Evolutionary conservation across 1,140 invertebrate species (phyloP).

Genomic region (Scaptomyza graminum): DNA sequence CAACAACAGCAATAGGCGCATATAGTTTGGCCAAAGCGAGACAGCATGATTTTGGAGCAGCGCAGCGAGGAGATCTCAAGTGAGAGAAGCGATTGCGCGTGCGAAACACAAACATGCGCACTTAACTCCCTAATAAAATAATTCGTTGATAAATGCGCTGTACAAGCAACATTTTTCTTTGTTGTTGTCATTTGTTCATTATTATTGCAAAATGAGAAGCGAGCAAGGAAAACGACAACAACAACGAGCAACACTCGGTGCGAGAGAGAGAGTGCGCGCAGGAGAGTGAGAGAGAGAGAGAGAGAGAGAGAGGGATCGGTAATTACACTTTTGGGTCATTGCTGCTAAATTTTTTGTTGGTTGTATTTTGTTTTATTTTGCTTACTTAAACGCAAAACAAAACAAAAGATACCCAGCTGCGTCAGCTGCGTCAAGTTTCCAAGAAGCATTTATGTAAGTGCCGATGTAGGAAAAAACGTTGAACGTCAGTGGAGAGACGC

Average conservation of each 20-base stretch:
- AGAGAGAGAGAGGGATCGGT: slow-evolving; percentile 1
- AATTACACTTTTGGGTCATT: slow-evolving; percentile 46
- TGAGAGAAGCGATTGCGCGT: slow-evolving; percentile 53
- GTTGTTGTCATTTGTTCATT: slow-evolving; percentile 42
- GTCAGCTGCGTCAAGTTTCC: slow-evolving; percentile 29
- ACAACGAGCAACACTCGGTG: not conserved
- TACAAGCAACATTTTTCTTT: slow-evolving; percentile 18
- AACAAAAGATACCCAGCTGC: slow-evolving; percentile 29
- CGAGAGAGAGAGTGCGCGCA: not conserved
- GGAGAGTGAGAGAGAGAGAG: not conserved
- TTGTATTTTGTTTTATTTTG: slow-evolving; percentile 11
- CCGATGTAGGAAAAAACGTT: slow-evolving; percentile 11
- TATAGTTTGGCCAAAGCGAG: slow-evolving; percentile 26
- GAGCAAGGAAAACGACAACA: slow-evolving; percentile 18
- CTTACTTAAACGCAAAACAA: slow-evolving; percentile 29
- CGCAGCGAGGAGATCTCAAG: slow-evolving; percentile 32
- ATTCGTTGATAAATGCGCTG: slow-evolving; percentile 31
- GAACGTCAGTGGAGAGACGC: slow-evolving; percentile 37
- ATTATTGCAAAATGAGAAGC: slow-evolving; percentile 40
- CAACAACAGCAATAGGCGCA: not conserved
- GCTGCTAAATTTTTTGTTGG: slow-evolving; percentile 18
- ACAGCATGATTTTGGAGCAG: slow-evolving; percentile 23
- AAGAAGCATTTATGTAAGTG: slow-evolving; percentile 52
- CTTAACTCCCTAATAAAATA: slow-evolving; percentile 52
- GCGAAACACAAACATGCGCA: slow-evolving; percentile 65